phyloP scores from a whole-genome alignment of 2,888 invertebrate species.

The Drosophila cognata region DNA sequence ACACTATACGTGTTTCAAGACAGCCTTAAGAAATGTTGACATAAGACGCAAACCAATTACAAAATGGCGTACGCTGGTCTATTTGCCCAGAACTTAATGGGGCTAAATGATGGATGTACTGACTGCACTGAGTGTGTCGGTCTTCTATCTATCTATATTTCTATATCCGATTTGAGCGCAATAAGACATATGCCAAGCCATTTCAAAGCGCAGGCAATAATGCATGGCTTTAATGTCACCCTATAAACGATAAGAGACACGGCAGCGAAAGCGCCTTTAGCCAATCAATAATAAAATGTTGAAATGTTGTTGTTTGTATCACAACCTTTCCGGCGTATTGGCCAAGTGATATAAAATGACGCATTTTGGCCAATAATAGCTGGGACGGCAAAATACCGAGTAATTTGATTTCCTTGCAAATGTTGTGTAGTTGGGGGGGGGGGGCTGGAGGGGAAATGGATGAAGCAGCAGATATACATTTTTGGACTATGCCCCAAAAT shows the following conservation, averaged over 20 bases:
- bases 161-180: conserved; percentile 30
- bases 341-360: conserved; percentile 20
- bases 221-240: conserved; percentile 44
- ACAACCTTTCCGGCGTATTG: conserved; percentile 17
- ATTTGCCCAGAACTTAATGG: conserved; percentile 42
- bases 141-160: conserved; percentile 27
- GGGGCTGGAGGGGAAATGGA: background rate
- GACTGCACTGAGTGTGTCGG: background rate
- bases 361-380: conserved; percentile 20
- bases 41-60: background rate
- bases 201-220: conserved; percentile 36
- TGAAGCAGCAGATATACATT: background rate
- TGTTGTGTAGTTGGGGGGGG: background rate
- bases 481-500: conserved; percentile 42
- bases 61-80: conserved; percentile 22
- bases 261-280: conserved; percentile 4
- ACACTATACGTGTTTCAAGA: too few species aligned
- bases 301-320: conserved; percentile 2
- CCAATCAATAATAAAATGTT: conserved; percentile 45
- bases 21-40: background rate
- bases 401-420: conserved; percentile 15
- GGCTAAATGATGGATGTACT: conserved; percentile 35
- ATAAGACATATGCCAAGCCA: conserved; percentile 49
- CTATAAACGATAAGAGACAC: conserved; percentile 36
- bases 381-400: background rate